Conservation (phyloP, 2,113 vertebrate species). For the Hydropotes inermis region DNA sequence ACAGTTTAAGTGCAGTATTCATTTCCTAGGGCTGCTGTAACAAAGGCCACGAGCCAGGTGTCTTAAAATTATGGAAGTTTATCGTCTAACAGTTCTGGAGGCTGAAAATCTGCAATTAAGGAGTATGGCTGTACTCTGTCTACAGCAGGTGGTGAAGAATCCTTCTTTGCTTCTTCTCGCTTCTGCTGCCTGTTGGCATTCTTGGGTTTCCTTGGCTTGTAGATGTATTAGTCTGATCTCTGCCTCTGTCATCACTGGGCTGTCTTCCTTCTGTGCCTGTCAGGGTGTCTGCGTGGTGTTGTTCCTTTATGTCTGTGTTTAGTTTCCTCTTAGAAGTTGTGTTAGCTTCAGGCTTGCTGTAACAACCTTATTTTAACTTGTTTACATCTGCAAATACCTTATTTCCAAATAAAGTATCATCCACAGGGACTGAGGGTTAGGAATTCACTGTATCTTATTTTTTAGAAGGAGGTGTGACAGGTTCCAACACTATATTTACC, state of each 20-base stretch:
- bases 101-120: not conserved
- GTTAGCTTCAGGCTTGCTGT: not conserved
- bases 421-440: not conserved
- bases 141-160: not conserved
- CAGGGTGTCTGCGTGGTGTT: not conserved
- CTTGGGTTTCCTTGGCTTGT: not conserved
- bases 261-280: not conserved
- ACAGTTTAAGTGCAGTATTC: not conserved
- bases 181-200: not conserved
- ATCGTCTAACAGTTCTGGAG: not conserved
- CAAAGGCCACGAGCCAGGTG: not conserved
- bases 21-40: not conserved
- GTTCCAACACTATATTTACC: not conserved
- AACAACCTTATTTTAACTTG: not conserved
- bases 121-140: not conserved
- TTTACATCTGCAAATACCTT: not conserved
- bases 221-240: not conserved
- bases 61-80: not conserved
- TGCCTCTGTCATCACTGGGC: not conserved
- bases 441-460: not conserved
- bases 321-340: not conserved
- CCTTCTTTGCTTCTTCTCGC: not conserved
- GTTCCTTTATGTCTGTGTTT: not conserved
- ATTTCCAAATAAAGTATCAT: not conserved
- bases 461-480: not conserved